These are phyloP conservation scores for Ibycter americanus DNA, from an alignment of 2,797 vertebrate genomes.

Conservation along the genomic window DNA sequence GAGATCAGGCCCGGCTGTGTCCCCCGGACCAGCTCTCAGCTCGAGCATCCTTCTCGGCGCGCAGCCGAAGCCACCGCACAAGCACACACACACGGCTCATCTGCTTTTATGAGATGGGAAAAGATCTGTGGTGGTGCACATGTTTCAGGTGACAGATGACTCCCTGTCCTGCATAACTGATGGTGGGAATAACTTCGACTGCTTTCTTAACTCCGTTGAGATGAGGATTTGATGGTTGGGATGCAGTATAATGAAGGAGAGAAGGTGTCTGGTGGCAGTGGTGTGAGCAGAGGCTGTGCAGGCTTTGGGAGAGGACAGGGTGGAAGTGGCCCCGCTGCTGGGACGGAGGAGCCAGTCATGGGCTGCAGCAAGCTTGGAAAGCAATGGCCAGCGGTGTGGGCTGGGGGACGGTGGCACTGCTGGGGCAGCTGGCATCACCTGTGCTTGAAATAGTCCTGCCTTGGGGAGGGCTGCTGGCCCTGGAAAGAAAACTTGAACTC, in stretches of 20 bases:
- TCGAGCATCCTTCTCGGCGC: background rate
- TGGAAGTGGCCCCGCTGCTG: background rate
- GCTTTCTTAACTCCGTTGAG: background rate
- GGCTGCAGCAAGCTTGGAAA: background rate
- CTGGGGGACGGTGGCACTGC: background rate
- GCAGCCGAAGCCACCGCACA: background rate
- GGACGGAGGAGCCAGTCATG: background rate
- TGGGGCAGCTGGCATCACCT: background rate
- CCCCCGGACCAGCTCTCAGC: background rate
- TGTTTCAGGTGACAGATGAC: background rate
- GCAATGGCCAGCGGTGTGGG: fast-evolving
- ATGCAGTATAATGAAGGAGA: background rate
- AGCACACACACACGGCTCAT: background rate
- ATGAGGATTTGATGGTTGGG: background rate
- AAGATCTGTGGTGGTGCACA: background rate
- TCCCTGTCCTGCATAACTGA: background rate
- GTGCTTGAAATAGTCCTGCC: background rate
- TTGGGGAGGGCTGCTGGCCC: background rate
- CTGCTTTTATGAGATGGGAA: background rate
- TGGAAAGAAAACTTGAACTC: background rate
- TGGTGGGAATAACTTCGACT: background rate
- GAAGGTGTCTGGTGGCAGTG: background rate
- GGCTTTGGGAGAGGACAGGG: background rate
- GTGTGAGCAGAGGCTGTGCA: background rate
- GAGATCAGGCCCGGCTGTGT: background rate